Evolutionary conservation across 2,113 vertebrate genomes (phyloP).

Genomic region (Meleagris gallopavo): DNA sequence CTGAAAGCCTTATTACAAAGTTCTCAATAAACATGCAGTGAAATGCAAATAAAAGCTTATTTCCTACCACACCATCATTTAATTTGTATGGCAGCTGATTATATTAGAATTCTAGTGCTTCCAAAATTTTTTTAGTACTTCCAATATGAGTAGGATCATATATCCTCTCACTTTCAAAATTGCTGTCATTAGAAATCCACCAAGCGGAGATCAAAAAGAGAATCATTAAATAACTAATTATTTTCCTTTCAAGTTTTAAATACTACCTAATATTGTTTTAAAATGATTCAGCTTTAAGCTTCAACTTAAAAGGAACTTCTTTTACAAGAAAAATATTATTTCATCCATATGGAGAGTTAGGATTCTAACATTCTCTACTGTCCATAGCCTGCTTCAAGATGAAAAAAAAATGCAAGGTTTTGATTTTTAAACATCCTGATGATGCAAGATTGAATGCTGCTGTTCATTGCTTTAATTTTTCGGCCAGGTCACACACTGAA

Average conservation of each 20-base stretch:
- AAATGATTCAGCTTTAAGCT: constrained; percentile 33
- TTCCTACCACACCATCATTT: neutral
- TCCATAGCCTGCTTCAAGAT: neutral
- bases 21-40: neutral
- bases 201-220: constrained; percentile 20
- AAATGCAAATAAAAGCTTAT: constrained; percentile 11
- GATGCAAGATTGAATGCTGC: neutral
- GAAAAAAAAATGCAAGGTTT: neutral
- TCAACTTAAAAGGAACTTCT: neutral
- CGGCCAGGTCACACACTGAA: neutral
- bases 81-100: neutral
- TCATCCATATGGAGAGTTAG: neutral
- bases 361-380: neutral
- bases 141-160: neutral
- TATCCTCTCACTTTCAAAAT: neutral
- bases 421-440: neutral
- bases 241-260: constrained; percentile 13
- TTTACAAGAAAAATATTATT: neutral
- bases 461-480: neutral
- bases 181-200: neutral
- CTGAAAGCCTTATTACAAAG: neutral
- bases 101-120: neutral
- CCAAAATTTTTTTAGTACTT: neutral
- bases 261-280: neutral
- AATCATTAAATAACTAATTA: neutral